These are phyloP conservation scores for Neofelis nebulosa DNA, from an alignment of 2,113 vertebrate species.

Conservation along the genomic window DNA sequence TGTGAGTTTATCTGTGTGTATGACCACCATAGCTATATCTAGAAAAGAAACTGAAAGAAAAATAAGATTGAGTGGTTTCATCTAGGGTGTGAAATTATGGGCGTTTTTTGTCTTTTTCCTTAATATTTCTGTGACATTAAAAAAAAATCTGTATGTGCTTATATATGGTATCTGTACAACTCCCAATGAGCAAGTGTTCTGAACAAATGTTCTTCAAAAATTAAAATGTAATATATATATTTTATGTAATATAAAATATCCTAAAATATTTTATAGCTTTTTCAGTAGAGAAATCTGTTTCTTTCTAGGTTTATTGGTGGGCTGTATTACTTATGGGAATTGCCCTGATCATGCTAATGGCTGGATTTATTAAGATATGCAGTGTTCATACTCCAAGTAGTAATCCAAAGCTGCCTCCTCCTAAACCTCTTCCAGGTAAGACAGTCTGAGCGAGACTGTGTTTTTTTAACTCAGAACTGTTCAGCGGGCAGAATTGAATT, in stretches of 20 bases:
- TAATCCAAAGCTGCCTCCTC: slow-evolving; percentile 97
- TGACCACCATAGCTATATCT: not conserved
- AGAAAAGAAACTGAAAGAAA: not conserved
- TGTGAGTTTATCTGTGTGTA: not conserved
- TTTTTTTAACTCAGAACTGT: not conserved
- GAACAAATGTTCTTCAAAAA: slow-evolving; percentile 31
- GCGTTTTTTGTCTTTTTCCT: not conserved
- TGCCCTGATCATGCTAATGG: slow-evolving; percentile 98
- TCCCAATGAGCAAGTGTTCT: not conserved
- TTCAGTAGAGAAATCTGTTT: slow-evolving; percentile 39
- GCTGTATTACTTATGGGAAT: slow-evolving; percentile 98
- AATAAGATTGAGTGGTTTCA: not conserved
- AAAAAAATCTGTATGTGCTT: not conserved
- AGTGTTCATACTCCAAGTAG: slow-evolving; percentile 99
- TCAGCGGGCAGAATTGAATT: not conserved
- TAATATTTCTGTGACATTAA: not conserved
- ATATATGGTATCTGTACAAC: not conserved
- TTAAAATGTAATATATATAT: not conserved
- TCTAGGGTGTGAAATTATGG: not conserved
- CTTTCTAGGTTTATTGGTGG: slow-evolving; percentile 96
- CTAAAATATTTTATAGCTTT: not conserved
- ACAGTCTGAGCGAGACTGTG: not conserved
- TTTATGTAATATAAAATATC: not conserved
- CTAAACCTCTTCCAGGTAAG: slow-evolving; percentile 97
- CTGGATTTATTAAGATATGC: slow-evolving; percentile 99